Conservation (phyloP, 2,113 vertebrate species). For the Elgaria multicarinata region DNA sequence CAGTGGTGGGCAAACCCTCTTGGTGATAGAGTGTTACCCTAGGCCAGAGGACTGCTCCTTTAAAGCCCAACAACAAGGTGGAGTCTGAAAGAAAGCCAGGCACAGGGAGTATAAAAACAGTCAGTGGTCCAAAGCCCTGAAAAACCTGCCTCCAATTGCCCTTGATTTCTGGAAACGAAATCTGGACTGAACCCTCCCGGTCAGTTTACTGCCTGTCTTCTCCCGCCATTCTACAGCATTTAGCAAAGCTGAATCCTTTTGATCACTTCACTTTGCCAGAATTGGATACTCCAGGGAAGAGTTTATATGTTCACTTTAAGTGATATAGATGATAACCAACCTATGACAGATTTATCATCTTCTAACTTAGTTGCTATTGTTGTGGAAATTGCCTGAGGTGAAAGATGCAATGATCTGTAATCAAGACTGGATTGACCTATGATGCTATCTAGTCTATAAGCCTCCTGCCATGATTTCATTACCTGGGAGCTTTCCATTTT, state of each 20-base stretch:
- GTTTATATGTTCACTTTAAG: not conserved
- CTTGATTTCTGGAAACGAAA: not conserved
- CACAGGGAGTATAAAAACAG: not conserved
- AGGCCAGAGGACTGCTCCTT: no score
- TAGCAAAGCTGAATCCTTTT: not conserved
- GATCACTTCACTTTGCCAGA: not conserved
- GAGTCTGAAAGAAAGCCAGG: not conserved
- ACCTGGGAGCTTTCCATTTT: not conserved
- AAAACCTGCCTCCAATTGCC: not conserved
- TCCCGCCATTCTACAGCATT: not conserved
- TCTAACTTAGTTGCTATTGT: not conserved
- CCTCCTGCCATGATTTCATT: not conserved
- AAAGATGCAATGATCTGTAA: not conserved
- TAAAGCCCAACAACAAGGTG: no score
- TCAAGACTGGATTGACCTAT: not conserved
- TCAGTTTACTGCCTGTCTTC: not conserved
- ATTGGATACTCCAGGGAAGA: not conserved
- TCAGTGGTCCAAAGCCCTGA: not conserved
- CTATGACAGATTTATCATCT: not conserved
- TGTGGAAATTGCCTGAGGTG: not conserved
- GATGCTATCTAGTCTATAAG: not conserved
- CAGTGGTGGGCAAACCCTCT: not conserved
- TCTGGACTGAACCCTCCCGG: not conserved
- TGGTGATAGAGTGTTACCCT: not conserved
- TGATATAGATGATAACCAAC: not conserved